Percentiles rank a stretch among this genome's conserved stretches.
Evolutionary conservation across 2,888 invertebrate species (phyloP).

Genomic region (Lasius platythorax): DNA sequence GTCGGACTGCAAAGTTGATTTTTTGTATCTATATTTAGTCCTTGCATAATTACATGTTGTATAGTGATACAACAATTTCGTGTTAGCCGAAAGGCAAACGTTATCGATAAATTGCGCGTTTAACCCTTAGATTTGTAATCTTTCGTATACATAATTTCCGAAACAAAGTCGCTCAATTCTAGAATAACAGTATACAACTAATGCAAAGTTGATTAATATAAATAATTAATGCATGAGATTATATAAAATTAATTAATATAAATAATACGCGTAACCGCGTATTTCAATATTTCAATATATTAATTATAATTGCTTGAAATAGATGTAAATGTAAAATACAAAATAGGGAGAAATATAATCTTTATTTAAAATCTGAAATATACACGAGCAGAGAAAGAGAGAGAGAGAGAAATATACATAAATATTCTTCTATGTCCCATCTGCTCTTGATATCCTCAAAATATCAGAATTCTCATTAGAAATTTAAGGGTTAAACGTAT

Average conservation of each 20-base stretch:
- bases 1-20: not conserved
- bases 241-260: not conserved
- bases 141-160: not conserved
- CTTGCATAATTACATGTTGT: not conserved
- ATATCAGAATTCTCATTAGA: constrained; percentile 2
- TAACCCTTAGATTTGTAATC: not conserved
- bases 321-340: not conserved
- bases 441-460: not conserved
- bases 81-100: not conserved
- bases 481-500: constrained; percentile 29
- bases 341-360: not conserved
- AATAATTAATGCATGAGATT: not conserved
- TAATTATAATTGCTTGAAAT: not conserved
- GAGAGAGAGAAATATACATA: not conserved
- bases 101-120: not conserved
- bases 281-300: not conserved
- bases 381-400: not conserved
- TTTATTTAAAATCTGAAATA: constrained; percentile 11
- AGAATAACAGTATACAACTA: not conserved
- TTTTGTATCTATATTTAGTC: not conserved
- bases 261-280: not conserved
- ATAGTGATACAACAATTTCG: not conserved
- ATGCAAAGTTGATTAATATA: constrained; percentile 1
- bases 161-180: not conserved
- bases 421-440: not conserved